Percentiles rank a stretch among this genome's conserved stretches.
Evolutionary conservation across 35 echinoderm and acorn worm species (phyloP).

Genomic region (Stichopus chloronotus): DNA sequence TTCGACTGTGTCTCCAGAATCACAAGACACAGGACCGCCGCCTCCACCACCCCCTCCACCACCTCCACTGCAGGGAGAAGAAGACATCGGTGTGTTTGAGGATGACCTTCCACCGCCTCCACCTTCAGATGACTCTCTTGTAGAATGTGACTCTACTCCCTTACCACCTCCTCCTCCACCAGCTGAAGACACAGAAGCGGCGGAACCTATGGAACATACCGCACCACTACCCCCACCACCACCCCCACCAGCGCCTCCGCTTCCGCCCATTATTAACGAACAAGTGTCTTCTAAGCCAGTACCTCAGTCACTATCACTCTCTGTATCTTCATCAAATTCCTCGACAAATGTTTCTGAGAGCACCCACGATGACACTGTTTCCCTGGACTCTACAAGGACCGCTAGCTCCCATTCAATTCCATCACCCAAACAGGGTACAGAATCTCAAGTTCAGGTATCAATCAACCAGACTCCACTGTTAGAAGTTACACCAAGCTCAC

Average conservation of each 20-base stretch:
- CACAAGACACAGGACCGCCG: neutral
- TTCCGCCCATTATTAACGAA: neutral
- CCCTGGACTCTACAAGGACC: conserved; percentile 14
- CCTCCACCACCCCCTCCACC: conserved; percentile 68
- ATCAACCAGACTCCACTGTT: neutral
- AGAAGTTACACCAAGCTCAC: conserved; percentile 45
- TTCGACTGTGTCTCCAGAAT: conserved; percentile 19
- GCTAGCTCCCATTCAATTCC: conserved; percentile 48
- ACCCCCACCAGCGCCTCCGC: conserved; percentile 8
- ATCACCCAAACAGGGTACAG: conserved; percentile 26
- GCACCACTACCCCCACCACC: conserved; percentile 27
- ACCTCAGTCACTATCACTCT: conserved; percentile 12
- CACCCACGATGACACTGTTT: conserved; percentile 45
- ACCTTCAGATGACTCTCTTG: neutral
- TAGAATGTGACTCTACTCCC: conserved; percentile 15
- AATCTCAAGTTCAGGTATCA: neutral
- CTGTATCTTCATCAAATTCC: conserved; percentile 46
- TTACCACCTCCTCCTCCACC: conserved; percentile 71
- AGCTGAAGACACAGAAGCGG: neutral
- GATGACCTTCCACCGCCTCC: conserved; percentile 70
- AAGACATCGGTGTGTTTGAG: neutral
- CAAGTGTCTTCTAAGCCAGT: conserved; percentile 1
- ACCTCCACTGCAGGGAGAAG: conserved; percentile 3
- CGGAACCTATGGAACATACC: neutral
- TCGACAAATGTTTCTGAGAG: conserved; percentile 30